phyloP scores from a whole-genome alignment of 1,140 invertebrate species.

The Heliothis virescens region DNA sequence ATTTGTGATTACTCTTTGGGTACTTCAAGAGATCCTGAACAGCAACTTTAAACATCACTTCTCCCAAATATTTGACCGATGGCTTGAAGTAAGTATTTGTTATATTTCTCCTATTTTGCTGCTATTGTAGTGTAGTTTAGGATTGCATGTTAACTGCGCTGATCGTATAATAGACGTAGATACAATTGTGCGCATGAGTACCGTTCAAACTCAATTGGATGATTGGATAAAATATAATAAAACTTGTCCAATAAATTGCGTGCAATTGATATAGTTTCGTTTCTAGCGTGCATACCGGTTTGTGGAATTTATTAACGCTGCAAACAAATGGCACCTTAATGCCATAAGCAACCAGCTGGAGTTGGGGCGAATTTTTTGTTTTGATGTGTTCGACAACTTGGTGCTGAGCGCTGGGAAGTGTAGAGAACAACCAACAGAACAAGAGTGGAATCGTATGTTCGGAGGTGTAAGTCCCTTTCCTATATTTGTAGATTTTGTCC shows the following conservation, averaged over 20 bases:
- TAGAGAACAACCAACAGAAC: background rate
- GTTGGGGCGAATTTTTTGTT: slow-evolving; percentile 10
- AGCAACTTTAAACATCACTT: too few species aligned
- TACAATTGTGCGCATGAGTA: slow-evolving; percentile 27
- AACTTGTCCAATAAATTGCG: slow-evolving; percentile 5
- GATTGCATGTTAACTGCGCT: background rate
- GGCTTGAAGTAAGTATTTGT: slow-evolving; percentile 1
- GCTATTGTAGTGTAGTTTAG: background rate
- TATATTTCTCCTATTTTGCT: background rate
- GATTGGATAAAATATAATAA: slow-evolving; percentile 22
- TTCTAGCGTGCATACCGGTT: slow-evolving; percentile 26
- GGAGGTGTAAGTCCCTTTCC: slow-evolving; percentile 17
- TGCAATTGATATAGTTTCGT: slow-evolving; percentile 29
- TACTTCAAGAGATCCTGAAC: too few species aligned
- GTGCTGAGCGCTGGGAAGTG: slow-evolving; percentile 3
- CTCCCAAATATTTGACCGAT: too few species aligned
- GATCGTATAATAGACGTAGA: background rate
- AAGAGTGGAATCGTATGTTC: slow-evolving; percentile 8
- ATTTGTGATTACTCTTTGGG: too few species aligned
- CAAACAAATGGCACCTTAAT: background rate
- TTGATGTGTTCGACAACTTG: slow-evolving; percentile 1
- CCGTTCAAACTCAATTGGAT: slow-evolving; percentile 8
- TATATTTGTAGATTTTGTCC: background rate
- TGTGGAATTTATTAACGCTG: slow-evolving; percentile 5
- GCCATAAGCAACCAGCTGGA: background rate